Base-by-base conservation (phyloP, 2,888 invertebrate species). In the Mongoloraphidia duomilia region DNA sequence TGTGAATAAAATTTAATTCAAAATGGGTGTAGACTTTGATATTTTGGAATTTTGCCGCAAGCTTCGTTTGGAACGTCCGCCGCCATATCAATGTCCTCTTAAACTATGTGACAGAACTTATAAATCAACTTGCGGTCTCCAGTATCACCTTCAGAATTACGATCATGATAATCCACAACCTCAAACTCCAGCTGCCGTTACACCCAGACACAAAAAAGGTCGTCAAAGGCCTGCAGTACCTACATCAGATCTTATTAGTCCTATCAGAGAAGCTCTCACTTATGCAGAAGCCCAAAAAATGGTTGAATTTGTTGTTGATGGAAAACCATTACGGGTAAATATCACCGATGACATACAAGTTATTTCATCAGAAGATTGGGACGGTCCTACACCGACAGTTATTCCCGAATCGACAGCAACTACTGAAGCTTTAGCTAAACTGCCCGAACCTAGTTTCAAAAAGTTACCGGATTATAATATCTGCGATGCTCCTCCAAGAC, bases 301-400 rank as follows among this genome's bases (percentile, higher is more conserved):
- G 55, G 87, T 92, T 0, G 88, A 89, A 63, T 84, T 91, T 61
- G 88, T 91, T 61, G 74, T 89, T n/a, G 84, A 88, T 64, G 87
- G 87, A 9, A 58, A 64, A 50, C 63, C 66, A 9, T 59, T 68
- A 34, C 66, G 72, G 50, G 65, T 75, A 54, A 71, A 71, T 49
- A 73, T 76, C 49, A 69, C 66, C 50, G 84, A 86, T 52, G 74
- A 79, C 2, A 61, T 88, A 54, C 79, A 82, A 2, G 70, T 86
- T 3, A 77, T 83, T 53, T 77, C 84, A 1, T 72, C 80, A 50
- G 82, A 84, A 17, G 82, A 84, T 45, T 82, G 53, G 14, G 49
- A 49, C 35, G 54, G 50, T 13, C 46, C 50, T 45, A 37, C 49
- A 41, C 40, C 49, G 9, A 45, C 46, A 36, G 34, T 36, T 9